phyloP scores from a whole-genome alignment of 1,140 invertebrate genomes.

The Lamellibrachia luymesi region DNA sequence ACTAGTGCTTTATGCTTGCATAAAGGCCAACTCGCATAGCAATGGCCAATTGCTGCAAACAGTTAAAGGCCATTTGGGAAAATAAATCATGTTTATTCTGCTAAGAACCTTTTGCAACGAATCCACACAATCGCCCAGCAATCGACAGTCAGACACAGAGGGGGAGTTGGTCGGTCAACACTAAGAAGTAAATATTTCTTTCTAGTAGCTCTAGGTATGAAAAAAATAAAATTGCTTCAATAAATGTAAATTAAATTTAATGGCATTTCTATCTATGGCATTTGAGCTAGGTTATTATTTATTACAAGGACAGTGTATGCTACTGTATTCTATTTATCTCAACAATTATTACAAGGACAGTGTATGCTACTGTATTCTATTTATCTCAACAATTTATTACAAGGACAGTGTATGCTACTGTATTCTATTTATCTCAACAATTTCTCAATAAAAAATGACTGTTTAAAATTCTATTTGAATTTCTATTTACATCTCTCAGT shows the following conservation, averaged over 20 bases:
- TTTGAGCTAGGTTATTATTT: background rate
- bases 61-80: background rate
- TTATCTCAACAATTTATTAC: background rate
- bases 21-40: background rate
- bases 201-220: background rate
- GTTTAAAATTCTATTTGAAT: background rate
- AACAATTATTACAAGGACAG: background rate
- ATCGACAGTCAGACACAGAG: background rate
- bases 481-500: background rate
- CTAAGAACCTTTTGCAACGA: background rate
- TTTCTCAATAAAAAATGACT: background rate
- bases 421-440: background rate
- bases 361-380: background rate
- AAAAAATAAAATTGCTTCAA: background rate
- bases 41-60: background rate
- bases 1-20: background rate
- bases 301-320: background rate
- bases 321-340: background rate
- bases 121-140: background rate
- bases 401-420: background rate
- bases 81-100: background rate
- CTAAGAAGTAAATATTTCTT: background rate
- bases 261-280: background rate
- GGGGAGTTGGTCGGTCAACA: background rate
- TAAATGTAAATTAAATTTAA: background rate